A percentile compares a stretch with the other conserved stretches of the same genome.
These are phyloP conservation scores for Hylia prasina DNA, from an alignment of 2,113 vertebrate species.

Conservation along the genomic window DNA sequence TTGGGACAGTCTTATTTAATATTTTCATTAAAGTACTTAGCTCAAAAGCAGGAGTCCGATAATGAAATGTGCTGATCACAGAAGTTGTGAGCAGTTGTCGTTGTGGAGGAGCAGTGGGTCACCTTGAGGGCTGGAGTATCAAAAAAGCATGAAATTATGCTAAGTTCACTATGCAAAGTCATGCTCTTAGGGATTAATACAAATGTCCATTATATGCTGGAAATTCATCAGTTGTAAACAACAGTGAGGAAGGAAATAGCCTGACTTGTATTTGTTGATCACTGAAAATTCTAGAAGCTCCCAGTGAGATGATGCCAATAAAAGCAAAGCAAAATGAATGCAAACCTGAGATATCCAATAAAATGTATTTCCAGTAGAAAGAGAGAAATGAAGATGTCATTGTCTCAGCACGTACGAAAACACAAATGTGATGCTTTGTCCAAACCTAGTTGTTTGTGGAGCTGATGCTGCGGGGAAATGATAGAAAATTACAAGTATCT, in stretches of 20 bases:
- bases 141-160: background rate
- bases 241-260: background rate
- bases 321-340: background rate
- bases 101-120: background rate
- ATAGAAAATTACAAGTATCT: background rate
- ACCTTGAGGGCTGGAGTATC: background rate
- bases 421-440: background rate
- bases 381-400: background rate
- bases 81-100: background rate
- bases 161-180: background rate
- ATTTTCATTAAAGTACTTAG: conserved; percentile 23
- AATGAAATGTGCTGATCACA: background rate
- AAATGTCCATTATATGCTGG: background rate
- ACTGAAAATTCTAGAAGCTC: background rate
- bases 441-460: background rate
- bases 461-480: background rate
- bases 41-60: background rate
- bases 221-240: background rate
- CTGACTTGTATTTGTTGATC: background rate
- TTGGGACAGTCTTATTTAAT: conserved; percentile 14
- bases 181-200: background rate
- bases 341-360: background rate
- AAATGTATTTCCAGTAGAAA: background rate
- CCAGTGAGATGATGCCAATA: background rate
- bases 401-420: background rate